Base-by-base conservation (phyloP, 1,140 invertebrate species). In the Nylanderia fulva region DNA sequence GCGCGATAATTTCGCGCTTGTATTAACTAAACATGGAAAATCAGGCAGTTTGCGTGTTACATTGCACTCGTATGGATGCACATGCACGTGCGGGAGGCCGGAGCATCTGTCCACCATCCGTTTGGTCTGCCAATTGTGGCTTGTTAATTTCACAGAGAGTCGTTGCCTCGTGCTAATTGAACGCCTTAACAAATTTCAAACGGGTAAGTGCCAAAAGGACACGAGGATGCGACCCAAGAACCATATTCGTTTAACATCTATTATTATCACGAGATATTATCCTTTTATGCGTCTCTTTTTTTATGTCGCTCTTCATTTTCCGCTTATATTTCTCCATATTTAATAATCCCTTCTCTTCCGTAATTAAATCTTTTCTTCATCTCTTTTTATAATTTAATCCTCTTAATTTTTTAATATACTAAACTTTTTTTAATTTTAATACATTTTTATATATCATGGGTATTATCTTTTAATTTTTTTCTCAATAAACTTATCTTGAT, bases 91-190 rank as follows among this genome's bases (percentile, higher is more conserved):
- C 80, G 84, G 68, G 54, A 85, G 61, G 58, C 72, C 69, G 84
- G 87, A 92, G 88, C 92, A 93, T 93, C 92, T 93, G 92, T 87
- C 85, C 80, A 83, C 91, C 91, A 92, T 90, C 88, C 88, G 86
- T 86, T 86, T 89, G 85, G 90, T 87, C 89, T 89, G 91, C 90
- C 90, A 93, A 92, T 93, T 93, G 90, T 83, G 39, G 83, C 91
- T 92, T 84, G 91, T 93, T 93, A 90, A 92, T 92, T 88, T 85
- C 87, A 87, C 87, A 85, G 88, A 89, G 87, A 89, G 88, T 68
- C 84, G 85, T 87, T 92, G 39, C 90, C 90, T 82, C 83, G 85
- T 21, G 85, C 84, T 92, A 91, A 92, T 91, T 92, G 88, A 63
- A 24, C 52, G 87, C 9, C 56, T 77, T 79, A 85, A 88, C 80